phyloP scores from a whole-genome alignment of 1,140 invertebrate species.

The Lepidostoma basale region DNA sequence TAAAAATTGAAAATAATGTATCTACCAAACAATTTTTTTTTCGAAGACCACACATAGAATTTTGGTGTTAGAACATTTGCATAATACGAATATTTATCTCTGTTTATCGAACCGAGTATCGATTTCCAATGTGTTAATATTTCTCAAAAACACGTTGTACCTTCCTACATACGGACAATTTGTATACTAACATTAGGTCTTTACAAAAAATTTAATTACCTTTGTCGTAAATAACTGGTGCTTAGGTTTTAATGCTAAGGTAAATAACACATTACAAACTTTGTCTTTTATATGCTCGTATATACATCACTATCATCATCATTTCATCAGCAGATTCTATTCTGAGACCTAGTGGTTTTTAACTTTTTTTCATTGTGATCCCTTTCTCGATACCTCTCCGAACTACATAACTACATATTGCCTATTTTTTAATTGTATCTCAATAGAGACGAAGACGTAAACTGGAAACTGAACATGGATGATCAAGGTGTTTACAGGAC shows the following conservation, averaged over 20 bases:
- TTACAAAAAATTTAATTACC: not conserved
- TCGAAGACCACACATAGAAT: not conserved
- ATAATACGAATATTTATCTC: not conserved
- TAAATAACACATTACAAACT: not conserved
- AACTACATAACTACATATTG: too few relatives aligned
- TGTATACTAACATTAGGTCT: not conserved
- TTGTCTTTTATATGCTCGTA: not conserved
- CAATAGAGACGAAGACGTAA: too few relatives aligned
- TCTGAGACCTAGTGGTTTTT: not conserved
- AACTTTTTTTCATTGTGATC: not conserved
- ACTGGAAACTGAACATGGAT: too few relatives aligned
- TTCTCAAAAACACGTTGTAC: too few relatives aligned
- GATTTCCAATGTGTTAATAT: constrained; percentile 1
- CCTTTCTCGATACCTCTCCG: not conserved
- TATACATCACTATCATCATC: not conserved
- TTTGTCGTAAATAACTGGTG: not conserved
- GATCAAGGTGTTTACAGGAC: too few relatives aligned
- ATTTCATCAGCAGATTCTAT: not conserved
- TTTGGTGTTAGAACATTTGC: not conserved
- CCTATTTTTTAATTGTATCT: too few relatives aligned
- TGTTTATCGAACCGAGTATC: not conserved
- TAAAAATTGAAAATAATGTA: not conserved
- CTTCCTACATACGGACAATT: not conserved
- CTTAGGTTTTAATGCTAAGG: not conserved
- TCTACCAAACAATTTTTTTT: not conserved